phyloP scores from a whole-genome alignment of 2,797 vertebrate genomes.

The Xiphorhynchus erythropygius region DNA sequence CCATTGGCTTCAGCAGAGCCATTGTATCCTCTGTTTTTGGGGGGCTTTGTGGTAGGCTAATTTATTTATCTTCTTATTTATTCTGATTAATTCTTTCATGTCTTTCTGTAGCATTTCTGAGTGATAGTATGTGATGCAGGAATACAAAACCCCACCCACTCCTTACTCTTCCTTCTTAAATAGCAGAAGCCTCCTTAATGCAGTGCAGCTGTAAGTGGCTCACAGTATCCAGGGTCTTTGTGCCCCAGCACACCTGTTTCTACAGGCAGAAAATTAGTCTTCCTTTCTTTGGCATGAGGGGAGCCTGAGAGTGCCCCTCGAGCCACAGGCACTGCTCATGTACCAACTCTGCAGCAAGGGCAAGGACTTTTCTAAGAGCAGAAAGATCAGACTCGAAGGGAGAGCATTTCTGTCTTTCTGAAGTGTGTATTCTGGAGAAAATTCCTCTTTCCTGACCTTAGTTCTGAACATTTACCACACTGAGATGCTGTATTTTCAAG shows the following conservation, averaged over 20 bases:
- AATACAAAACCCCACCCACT: not conserved
- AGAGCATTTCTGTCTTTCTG: not conserved
- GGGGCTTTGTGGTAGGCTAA: not conserved
- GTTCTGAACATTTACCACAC: not conserved
- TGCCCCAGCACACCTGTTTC: slow-evolving; percentile 13
- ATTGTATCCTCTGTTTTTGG: not conserved
- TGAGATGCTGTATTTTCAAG: not conserved
- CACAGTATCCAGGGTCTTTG: not conserved
- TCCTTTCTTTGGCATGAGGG: slow-evolving; percentile 42
- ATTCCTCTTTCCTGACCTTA: not conserved
- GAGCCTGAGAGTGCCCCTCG: slow-evolving; percentile 30
- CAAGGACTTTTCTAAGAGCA: not conserved
- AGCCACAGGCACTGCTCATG: not conserved
- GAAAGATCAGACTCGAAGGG: not conserved
- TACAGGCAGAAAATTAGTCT: slow-evolving; percentile 43
- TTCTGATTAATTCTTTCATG: not conserved
- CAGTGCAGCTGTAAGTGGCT: not conserved
- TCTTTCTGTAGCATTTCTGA: not conserved
- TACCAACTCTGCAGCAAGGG: not conserved
- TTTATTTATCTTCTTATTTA: not conserved
- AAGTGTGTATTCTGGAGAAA: not conserved
- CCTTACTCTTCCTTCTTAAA: not conserved
- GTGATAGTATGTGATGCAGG: not conserved
- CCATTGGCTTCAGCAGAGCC: not conserved
- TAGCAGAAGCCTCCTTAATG: not conserved